Conservation (phyloP, 2,888 invertebrate genomes). For the Tortricodes alternella region DNA sequence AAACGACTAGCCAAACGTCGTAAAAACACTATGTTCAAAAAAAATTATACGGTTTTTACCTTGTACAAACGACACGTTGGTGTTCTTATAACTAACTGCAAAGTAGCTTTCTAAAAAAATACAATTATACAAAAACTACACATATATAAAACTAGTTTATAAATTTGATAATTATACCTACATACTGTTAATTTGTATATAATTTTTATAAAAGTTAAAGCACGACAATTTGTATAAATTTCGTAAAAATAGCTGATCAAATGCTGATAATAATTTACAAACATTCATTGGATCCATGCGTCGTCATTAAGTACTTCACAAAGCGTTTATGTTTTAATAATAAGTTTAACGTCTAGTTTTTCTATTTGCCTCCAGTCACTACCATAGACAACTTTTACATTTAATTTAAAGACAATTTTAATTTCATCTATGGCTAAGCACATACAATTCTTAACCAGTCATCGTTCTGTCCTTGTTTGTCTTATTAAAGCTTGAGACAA, state of each 20-base stretch:
- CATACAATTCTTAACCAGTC: background rate
- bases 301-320: slow-evolving; percentile 8
- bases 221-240: slow-evolving; percentile 7
- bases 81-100: slow-evolving; percentile 45
- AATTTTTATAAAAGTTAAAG: slow-evolving; percentile 17
- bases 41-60: slow-evolving; percentile 37
- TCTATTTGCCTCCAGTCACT: slow-evolving; percentile 18
- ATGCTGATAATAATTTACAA: slow-evolving; percentile 3
- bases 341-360: slow-evolving; percentile 13
- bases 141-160: slow-evolving; percentile 22
- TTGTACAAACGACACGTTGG: slow-evolving; percentile 40
- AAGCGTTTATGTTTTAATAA: slow-evolving; percentile 1
- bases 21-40: background rate
- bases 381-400: background rate
- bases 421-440: background rate
- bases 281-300: slow-evolving; percentile 26
- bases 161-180: slow-evolving; percentile 31
- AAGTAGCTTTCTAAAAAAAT: slow-evolving; percentile 48
- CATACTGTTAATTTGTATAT: slow-evolving; percentile 27
- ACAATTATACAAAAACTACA: slow-evolving; percentile 34
- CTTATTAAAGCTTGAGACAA: slow-evolving; percentile 2
- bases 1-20: slow-evolving; percentile 26
- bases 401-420: background rate
- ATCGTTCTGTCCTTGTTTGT: slow-evolving; percentile 1
- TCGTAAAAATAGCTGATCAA: background rate